Evolutionary conservation across 2,113 vertebrate genomes (phyloP), one percentile per base, ranked within the genome.

Genomic region (Nipponia nippon): DNA sequence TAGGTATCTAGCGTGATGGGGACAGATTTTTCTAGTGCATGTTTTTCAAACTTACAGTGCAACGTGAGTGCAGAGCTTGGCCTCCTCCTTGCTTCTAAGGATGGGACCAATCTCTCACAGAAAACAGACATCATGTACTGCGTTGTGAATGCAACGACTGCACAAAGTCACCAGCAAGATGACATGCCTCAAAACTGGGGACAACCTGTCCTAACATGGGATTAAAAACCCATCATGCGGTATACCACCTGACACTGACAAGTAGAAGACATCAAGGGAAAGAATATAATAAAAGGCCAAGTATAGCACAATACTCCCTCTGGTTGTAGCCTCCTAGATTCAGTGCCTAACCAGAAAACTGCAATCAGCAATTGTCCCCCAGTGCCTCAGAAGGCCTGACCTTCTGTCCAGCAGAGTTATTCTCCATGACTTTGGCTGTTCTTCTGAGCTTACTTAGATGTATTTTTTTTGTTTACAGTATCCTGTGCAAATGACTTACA

Each of bases 101-200:
- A 63, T 19, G 32, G 9, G 58, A 76, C 7, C 22, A 47, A 23
- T 17, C 6, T 8, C 38, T 72, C 3, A 1, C 38, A 73, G 44
- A 73, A 84, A 89, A 67, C 14, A 69, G 8, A 7, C 6, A n/a
- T 56, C 26, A 46, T 1, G 0, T 9, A 13, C 32, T n/a, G 7
- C 20, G 19, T 13, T 2, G 2, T 21, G 23, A 55, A 42, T 44
- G 18, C 6, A 36, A 21, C 0, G 0, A 36, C n/a, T 32, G 25
- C 69, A 47, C 12, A 16, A 69, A 87, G 58, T 40, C 53, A 84
- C 22, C 22, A 73, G 53, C n/a, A 52, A 26, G 16, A 65, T 7
- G 32, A 38, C 44, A 26, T 9, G 16, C 11, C 42, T 29, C 26
- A 44, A 69, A 82, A 36, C 23, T 13, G 44, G 23, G 13, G 17